Evolutionary conservation across 1,140 invertebrate genomes (phyloP), one percentile per base, ranked within the genome.

Genomic region (Ylistrum balloti): DNA sequence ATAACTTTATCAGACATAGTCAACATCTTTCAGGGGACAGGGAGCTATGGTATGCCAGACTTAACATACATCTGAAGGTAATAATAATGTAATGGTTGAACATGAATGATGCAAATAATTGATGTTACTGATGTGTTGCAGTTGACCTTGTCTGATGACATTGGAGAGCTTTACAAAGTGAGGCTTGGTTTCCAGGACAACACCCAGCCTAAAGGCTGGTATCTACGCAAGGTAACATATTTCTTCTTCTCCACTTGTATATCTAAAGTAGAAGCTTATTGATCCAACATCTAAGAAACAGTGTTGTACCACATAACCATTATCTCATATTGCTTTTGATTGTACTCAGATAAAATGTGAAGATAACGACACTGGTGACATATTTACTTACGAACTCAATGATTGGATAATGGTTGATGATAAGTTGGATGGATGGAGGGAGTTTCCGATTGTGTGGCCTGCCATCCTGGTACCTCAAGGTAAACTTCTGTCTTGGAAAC

Each of bases 391-490:
- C 91, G 88, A 93, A 28, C 85, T 94, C 13, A 93, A 93, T 91
- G 90, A 93, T 85, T 90, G 85, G 87, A 22, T 95, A 15, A 85
- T 33, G 0, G 92, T 94, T 22, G 91, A 93, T 86, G 91, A 94
- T 28, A 88, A 89, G 28, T 86, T 35, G 35, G 94, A 95, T 93
- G 94, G 94, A 9, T 95, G 94, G 94, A 93, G 41, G 88, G 94
- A 95, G 87, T 93, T 94, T 33, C 94, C 94, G 41, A 93, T 94
- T n/a, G 91, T 92, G 20, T 95, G 94, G 94, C 94, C 94, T 34
- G 94, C 93, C 74, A 88, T 95, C 17, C 86, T 87, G 13, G 86
- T 93, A n/a, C 92, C 93, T 22, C 91, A 91, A 94, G 92, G 94
- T 95, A 89, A 85, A 48, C n/a, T 13, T 17, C 0, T 38, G 35